Percentiles rank a stretch among this genome's conserved stretches.
Conservation (phyloP, 2,888 invertebrate species). For the Pinctada fucata region DNA sequence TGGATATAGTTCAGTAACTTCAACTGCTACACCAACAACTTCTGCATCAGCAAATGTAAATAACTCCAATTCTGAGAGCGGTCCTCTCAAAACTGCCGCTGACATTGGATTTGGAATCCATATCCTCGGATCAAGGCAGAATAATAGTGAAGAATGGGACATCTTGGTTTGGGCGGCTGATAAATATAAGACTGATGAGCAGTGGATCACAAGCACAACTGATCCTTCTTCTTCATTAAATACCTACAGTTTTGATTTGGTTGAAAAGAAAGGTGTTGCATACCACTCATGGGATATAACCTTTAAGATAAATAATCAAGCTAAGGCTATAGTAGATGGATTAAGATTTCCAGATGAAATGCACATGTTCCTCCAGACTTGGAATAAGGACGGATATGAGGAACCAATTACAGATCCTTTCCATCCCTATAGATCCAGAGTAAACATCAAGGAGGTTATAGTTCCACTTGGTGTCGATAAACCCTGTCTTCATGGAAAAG, state of each 20-base stretch:
- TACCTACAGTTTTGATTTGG: conserved; percentile 18
- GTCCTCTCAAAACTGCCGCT: not conserved
- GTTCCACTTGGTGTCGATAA: conserved; percentile 41
- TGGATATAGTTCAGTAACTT: no score
- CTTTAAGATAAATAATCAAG: conserved; percentile 24
- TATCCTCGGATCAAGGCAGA: conserved; percentile 25
- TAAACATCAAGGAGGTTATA: conserved; percentile 36
- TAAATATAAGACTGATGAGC: conserved; percentile 14
- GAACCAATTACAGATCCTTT: conserved; percentile 51
- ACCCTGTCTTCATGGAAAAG: conserved; percentile 48
- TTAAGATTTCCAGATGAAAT: conserved; percentile 19
- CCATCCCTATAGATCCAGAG: conserved; percentile 48
- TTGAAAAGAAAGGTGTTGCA: conserved; percentile 10
- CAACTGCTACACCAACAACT: not conserved
- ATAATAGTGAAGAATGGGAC: conserved; percentile 28
- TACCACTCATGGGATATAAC: conserved; percentile 17
- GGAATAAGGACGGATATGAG: conserved; percentile 48
- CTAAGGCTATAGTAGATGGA: conserved; percentile 28
- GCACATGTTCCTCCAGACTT: conserved; percentile 25
- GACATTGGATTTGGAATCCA: conserved; percentile 34
- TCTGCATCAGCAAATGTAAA: not conserved
- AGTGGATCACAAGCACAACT: conserved; percentile 28
- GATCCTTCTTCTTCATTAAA: conserved; percentile 21
- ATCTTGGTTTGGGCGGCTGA: conserved; percentile 36
- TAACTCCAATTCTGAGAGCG: not conserved